A percentile compares a stretch with the other conserved stretches of the same genome.
phyloP scores from a whole-genome alignment of 35 echinoderm and acorn worm species.

The Hemicentrotus pulcherrimus region DNA sequence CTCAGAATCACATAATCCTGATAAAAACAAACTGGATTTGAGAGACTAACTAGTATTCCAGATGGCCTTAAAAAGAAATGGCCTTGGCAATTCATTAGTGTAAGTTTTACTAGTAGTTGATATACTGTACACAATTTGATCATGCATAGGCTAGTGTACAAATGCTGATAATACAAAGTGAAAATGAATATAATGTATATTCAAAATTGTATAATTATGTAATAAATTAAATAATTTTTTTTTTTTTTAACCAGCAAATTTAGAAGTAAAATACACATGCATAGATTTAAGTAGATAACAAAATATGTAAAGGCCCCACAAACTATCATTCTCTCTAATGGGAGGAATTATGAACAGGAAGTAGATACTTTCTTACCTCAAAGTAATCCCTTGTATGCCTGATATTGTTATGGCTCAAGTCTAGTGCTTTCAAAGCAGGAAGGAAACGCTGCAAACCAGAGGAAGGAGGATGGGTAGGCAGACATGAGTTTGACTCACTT shows the following conservation, averaged over 20 bases:
- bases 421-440: constrained; percentile 69
- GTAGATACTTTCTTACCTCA: constrained; percentile 72
- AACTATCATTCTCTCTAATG: neutral
- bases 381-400: constrained; percentile 69
- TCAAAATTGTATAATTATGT: neutral
- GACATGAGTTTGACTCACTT: too few species aligned
- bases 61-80: neutral
- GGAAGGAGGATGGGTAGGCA: neutral
- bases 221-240: too few species aligned
- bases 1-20: neutral
- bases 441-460: constrained; percentile 59
- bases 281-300: too few species aligned
- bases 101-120: neutral
- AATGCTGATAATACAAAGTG: neutral
- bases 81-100: neutral
- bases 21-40: neutral
- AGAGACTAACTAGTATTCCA: neutral
- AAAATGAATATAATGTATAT: neutral
- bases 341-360: neutral
- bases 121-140: neutral
- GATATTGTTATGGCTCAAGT: constrained; percentile 86
- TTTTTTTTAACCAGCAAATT: too few species aligned
- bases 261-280: too few species aligned
- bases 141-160: neutral
- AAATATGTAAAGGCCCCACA: neutral